Evolutionary conservation across 2,888 invertebrate species (phyloP).

Genomic region (Ariolimax columbianus): DNA sequence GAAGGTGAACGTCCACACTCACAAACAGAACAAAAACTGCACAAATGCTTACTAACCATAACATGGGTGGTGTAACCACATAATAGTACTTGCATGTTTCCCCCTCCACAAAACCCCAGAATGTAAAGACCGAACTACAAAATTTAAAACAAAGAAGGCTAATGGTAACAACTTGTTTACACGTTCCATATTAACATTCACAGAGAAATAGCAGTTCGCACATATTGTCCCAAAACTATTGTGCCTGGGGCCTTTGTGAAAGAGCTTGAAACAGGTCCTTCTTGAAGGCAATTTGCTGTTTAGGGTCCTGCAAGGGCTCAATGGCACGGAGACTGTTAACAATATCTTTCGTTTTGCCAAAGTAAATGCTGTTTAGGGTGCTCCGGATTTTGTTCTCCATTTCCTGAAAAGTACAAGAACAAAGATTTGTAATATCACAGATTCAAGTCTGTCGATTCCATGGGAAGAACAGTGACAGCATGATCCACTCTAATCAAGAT

Average conservation of each 20-base stretch:
- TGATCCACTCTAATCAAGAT: too few species aligned
- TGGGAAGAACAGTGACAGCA: too few species aligned
- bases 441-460: too few species aligned
- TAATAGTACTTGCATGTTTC: too few species aligned
- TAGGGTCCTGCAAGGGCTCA: slow-evolving; percentile 87
- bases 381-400: slow-evolving; percentile 99
- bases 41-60: too few species aligned
- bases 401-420: slow-evolving; percentile 82
- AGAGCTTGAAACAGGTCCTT: slow-evolving; percentile 65
- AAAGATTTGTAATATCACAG: background rate
- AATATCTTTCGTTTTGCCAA: slow-evolving; percentile 99
- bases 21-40: too few species aligned
- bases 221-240: slow-evolving; percentile 48
- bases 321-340: slow-evolving; percentile 93
- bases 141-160: background rate
- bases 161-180: slow-evolving; percentile 3
- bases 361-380: slow-evolving; percentile 98
- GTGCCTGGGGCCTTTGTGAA: slow-evolving; percentile 58
- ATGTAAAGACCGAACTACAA: too few species aligned
- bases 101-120: too few species aligned
- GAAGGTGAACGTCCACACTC: too few species aligned
- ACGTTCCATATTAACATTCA: background rate
- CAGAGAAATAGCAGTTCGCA: slow-evolving; percentile 12
- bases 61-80: too few species aligned
- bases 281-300: slow-evolving; percentile 59